Evolutionary conservation across 2,113 vertebrate species (phyloP), one percentile per base, ranked within the genome.

Genomic region (Calcarius ornatus): DNA sequence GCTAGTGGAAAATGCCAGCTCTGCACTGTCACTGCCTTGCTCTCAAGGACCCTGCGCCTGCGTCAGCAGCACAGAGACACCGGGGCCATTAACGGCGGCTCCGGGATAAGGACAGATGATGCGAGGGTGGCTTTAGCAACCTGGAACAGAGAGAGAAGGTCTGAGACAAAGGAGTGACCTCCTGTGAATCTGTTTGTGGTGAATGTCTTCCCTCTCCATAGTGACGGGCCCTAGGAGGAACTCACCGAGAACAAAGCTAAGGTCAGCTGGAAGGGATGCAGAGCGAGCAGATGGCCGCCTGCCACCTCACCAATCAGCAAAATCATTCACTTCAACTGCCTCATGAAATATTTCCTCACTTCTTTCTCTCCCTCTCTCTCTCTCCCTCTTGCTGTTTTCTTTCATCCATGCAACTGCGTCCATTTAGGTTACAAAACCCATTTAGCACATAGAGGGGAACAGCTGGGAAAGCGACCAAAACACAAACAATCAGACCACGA

Each of bases 11-110:
- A 96, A 82, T 81, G 87, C 92, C 76, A 94, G 40, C 61, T 82
- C 92, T 47, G 96, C 95, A 91, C 72, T 85, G 93, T 92, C 92
- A 82, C 63, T 85, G 94, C 85, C 73, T 69, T 61, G 75, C 70
- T 91, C 61, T 88, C 84, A 96, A 95, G 91, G 87, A 77, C 77
- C 92, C 81, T 88, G 84, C 25, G 89, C 78, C 81, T 81, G 90
- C 19, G 4, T 90, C 93, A 95, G 94, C 87, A 90, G 54, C 18
- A 86, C 43, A 64, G 56, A 78, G 53, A 60, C 8, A 1, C 43
- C 45, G 76, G 24, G 40, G 14, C 88, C 86, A 78, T 78, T 86
- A 92, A 33, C 0, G 8, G 31, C 63, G 66, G 63, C 78, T 82
- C 53, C 0, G 0, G 84, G 78, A 43, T 88, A 77, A 88, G 90